Base-by-base conservation (phyloP, 2,888 invertebrate species). In the Parnassius apollo region DNA sequence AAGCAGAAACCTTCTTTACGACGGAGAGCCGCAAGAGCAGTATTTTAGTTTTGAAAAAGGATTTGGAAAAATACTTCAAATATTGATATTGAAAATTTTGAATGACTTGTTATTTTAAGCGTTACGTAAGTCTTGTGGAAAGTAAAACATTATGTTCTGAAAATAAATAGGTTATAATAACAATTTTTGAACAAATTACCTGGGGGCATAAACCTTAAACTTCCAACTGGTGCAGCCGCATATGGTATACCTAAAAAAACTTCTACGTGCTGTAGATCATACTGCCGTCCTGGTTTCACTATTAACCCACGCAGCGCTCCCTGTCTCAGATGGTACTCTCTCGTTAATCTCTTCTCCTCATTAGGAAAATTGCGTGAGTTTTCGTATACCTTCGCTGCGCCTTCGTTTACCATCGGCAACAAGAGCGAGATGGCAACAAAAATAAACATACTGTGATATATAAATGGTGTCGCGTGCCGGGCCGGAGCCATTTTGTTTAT, bases 201-300 rank as follows among this genome's bases (percentile, higher is more conserved):
- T 69, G 97, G 97, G 45, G 97, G 97, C 94, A 97, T 96, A 83
- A 97, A 97, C 64, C 97, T 93, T 58, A 95, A 90, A 63, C 89
- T 93, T 8, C 94, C 95, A 7, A 94, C 93, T 0, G 96, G 96
- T 10, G 96, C 94, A 46, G 96, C 96, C 4, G 97, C 96, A 85
- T 96, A 97, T 4, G 96, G 97, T 71, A 97, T 93, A 2, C 96
- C 96, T 60, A 95, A 87, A 79, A 94, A 96, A 81, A 96, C 95
- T 79, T 96, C 96, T 66, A 96, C 95, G 42, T 90, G 88, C 72
- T 93, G 93, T 63, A 95, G 80, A 46, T 94, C 93, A 61, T 93
- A 93, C 70, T 93, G 93, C 48, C 93, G 85, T 69, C 93, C 93
- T 4, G 94, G 94, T 68, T 94, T 94, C 50, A 94, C 93, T 22